Evolutionary conservation across 2,797 vertebrate genomes (phyloP), one percentile per base, ranked within the genome.

Genomic region (Catostomus latipinnis): DNA sequence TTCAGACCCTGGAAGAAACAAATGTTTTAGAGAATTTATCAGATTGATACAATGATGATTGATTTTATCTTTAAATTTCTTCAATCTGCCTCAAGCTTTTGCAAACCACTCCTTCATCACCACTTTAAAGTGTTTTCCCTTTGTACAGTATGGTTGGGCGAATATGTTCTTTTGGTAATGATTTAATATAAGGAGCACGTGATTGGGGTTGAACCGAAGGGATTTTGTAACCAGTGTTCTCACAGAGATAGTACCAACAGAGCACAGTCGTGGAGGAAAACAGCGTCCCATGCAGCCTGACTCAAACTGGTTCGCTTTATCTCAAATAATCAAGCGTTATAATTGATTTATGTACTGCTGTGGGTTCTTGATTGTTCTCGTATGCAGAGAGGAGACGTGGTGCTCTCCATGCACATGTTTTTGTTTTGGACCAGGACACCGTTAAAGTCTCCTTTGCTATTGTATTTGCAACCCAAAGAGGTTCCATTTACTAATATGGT

Each of bases 211-310:
- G 62, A 60, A 68, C 22, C 3, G 85, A 84, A 82, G 83, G 54
- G 73, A 71, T 72, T 83, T 43, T 65, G 84, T 84, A 74, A 80
- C 68, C 67, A 81, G 78, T 72, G 73, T 82, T 76, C 73, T 71
- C 56, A 65, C 69, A 60, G 53, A 76, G 54, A 78, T 81, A 54
- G 57, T 84, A 71, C 58, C 75, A 22, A 22, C 2, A 75, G 67
- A 63, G 46, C 58, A 62, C 45, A 45, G 84, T 78, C 77, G 87
- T 69, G 79, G 76, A 65, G 80, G 63, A 74, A 74, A 74, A 8
- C 72, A 45, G 46, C 45, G 69, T 63, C 63, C 57, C 60, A 43
- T 63, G 54, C 9, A 67, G 46, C 14, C 18, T 18, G 13, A 45
- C 11, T 48, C 46, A 54, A 63, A 52, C 12, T 34, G 58, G 10